Base-by-base conservation (phyloP, 2,888 invertebrate genomes). In the Epinotia brunnichana region DNA sequence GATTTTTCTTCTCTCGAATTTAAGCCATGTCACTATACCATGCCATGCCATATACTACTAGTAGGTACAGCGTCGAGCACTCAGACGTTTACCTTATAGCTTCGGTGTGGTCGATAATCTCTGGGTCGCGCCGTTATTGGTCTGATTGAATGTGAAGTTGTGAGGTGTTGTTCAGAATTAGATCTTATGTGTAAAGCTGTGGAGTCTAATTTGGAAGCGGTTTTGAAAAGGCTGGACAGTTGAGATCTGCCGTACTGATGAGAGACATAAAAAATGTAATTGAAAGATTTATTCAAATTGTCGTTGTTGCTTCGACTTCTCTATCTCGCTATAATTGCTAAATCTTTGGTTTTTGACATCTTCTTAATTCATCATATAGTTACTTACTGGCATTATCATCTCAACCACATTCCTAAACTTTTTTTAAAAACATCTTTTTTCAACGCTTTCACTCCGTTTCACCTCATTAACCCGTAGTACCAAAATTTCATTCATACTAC, bases 121-220 rank as follows among this genome's bases (percentile, higher is more conserved):
- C 85, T 81, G 71, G 78, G 76, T 81, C 80, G 85, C 85, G 86
- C 84, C 83, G 86, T 82, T 80, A 84, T 84, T 72, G 61, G 61
- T 62, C 67, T 72, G 72, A 72, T 67, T 72, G 72, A 48, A 67
- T n/a, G 19, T 51, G 67, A 61, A 57, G 5, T 48, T 48, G 48
- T 48, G 48, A 48, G 7, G 48, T 15, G 44, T 48, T 48, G 48
- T 48, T 48, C 48, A 48, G 44, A 44, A 44, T 48, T 48, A n/a
- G 48, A 48, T 48, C 48, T 48, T n/a, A 41, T 41, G 1, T 48
- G 48, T 48, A n/a, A 48, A n/a, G 48, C 5, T 48, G 48, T 48
- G 48, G 48, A 48, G 48, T 48, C 48, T 48, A n/a, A 48, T n/a
- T 48, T 48, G 7, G 48, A 48, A 48, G n/a, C 5, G n/a, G 0